Evolutionary conservation across 2,113 vertebrate genomes (phyloP).

Genomic region (Sinocyclocheilus anophthalmus): DNA sequence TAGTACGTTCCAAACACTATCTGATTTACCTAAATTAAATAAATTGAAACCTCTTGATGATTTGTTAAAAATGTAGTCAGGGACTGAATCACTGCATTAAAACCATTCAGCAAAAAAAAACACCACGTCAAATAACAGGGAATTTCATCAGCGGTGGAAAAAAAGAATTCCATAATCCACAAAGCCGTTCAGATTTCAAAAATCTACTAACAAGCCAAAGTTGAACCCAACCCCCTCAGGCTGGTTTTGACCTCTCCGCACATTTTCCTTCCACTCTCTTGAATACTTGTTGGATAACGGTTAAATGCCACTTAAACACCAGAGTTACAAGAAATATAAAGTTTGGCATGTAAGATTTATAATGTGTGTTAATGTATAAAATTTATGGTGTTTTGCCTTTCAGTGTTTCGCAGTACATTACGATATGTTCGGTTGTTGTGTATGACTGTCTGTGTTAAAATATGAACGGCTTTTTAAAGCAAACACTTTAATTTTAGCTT

Average conservation of each 20-base stretch:
- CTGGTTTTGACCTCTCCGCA: background rate
- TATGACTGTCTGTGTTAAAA: background rate
- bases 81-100: background rate
- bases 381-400: background rate
- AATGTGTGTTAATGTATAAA: background rate
- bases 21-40: conserved; percentile 37
- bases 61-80: conserved; percentile 14
- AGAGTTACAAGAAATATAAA: background rate
- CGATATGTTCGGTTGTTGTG: background rate
- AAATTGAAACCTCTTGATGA: conserved; percentile 45
- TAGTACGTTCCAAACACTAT: conserved; percentile 32
- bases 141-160: background rate
- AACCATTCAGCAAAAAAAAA: conserved; percentile 21
- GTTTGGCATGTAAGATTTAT: background rate
- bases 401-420: background rate
- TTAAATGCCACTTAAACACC: background rate
- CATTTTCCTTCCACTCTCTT: background rate
- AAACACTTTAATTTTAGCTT: background rate
- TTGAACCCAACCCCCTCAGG: conserved; percentile 22
- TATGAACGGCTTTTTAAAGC: conserved; percentile 1
- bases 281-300: background rate
- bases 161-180: conserved; percentile 10
- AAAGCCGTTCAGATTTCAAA: conserved; percentile 40
- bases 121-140: background rate
- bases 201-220: conserved; percentile 37